Percentiles rank a stretch among this genome's conserved stretches.
These are phyloP conservation scores for Rhamphomyia laevipes DNA, from an alignment of 2,888 invertebrate species.

Conservation along the genomic window DNA sequence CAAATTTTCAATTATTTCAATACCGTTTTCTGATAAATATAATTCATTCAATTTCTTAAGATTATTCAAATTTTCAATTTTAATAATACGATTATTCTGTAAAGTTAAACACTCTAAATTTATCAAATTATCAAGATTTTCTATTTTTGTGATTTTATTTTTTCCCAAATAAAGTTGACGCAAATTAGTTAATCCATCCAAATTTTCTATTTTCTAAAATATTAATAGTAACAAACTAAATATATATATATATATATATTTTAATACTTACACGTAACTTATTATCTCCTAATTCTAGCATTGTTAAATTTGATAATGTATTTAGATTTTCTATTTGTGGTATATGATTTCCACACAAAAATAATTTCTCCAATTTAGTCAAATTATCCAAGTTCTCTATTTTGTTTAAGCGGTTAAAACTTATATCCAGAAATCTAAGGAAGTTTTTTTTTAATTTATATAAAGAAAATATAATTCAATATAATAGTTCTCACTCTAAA, in stretches of 20 bases:
- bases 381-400: conserved; percentile 72
- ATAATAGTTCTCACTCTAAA: conserved; percentile 58
- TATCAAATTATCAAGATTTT: conserved; percentile 61
- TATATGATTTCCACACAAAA: conserved; percentile 82
- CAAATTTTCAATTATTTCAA: conserved; percentile 66
- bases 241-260: background rate
- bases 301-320: conserved; percentile 62
- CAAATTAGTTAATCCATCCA: conserved; percentile 62
- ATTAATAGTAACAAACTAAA: background rate
- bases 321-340: conserved; percentile 76
- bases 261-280: conserved; percentile 57
- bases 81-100: conserved; percentile 79
- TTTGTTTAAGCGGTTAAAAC: conserved; percentile 85
- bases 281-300: conserved; percentile 93
- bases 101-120: conserved; percentile 72
- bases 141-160: conserved; percentile 84
- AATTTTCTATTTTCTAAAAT: conserved; percentile 70
- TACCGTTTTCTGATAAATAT: conserved; percentile 89
- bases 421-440: conserved; percentile 76
- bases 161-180: conserved; percentile 81
- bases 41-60: conserved; percentile 69
- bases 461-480: conserved; percentile 4
- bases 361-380: conserved; percentile 67
- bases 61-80: conserved; percentile 73
- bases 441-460: background rate